These are phyloP conservation scores for Globia sparganii DNA, from an alignment of 2,888 invertebrate species.

Conservation along the genomic window DNA sequence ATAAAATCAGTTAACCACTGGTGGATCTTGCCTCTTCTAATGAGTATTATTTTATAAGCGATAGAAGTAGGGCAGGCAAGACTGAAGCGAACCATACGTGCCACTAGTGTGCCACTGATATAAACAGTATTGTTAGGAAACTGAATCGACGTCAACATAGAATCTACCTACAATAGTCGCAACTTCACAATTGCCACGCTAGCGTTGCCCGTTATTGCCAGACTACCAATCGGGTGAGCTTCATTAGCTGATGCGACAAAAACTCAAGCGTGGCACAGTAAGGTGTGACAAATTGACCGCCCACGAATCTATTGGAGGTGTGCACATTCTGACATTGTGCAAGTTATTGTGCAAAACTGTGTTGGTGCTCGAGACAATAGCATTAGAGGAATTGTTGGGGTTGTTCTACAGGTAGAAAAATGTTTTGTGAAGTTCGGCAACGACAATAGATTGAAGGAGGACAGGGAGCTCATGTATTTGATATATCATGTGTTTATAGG, in stretches of 20 bases:
- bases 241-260: conserved; percentile 27
- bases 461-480: neutral
- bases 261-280: conserved; percentile 35
- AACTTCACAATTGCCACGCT: conserved; percentile 39
- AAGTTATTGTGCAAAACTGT: conserved; percentile 48
- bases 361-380: conserved; percentile 40
- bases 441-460: conserved; percentile 1
- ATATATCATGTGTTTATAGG: neutral
- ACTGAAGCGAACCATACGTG: neutral
- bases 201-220: conserved; percentile 31
- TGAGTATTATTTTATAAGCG: neutral
- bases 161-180: neutral
- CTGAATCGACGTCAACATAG: neutral
- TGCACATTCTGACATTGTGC: conserved; percentile 48
- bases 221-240: conserved; percentile 40
- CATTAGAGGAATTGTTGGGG: conserved; percentile 29
- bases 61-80: neutral
- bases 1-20: neutral
- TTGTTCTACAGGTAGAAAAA: conserved; percentile 5
- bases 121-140: neutral
- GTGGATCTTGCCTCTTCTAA: neutral
- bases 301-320: conserved; percentile 54
- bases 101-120: neutral
- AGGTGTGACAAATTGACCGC: conserved; percentile 60
- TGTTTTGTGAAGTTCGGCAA: neutral